phyloP scores from a whole-genome alignment of 2,113 vertebrate species.

The Oncorhynchus clarkii region DNA sequence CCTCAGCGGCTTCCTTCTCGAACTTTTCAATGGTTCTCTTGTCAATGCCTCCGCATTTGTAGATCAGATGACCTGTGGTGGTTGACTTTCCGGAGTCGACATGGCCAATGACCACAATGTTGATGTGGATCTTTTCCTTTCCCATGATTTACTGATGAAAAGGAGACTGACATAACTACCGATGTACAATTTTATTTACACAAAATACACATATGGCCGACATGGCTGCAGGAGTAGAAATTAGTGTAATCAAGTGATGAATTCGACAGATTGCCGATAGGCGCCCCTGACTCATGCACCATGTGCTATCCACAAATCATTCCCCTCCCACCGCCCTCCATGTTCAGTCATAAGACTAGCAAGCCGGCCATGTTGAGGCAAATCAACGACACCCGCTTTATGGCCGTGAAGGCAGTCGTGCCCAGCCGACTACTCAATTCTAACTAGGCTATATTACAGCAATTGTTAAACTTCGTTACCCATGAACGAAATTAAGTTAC shows the following conservation, averaged over 20 bases:
- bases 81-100: conserved; percentile 81
- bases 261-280: background rate
- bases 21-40: conserved; percentile 82
- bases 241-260: too few species aligned
- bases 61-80: conserved; percentile 76
- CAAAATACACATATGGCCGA: background rate
- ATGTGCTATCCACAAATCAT: conserved; percentile 31
- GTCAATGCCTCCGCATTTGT: conserved; percentile 79
- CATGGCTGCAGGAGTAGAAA: background rate
- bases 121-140: conserved; percentile 78
- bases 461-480: too few species aligned
- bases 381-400: too few species aligned
- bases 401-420: too few species aligned
- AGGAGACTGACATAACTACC: background rate
- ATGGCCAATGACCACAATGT: conserved; percentile 82
- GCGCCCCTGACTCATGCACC: conserved; percentile 32
- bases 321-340: conserved; percentile 55
- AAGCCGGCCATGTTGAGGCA: conserved; percentile 69
- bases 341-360: conserved; percentile 54
- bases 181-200: too few species aligned
- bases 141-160: conserved; percentile 64
- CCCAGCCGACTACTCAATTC: too few species aligned
- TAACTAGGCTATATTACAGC: too few species aligned
- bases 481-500: too few species aligned
- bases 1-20: conserved; percentile 76